Percentiles rank a stretch among this genome's conserved stretches.
Evolutionary conservation across 2,113 vertebrate genomes (phyloP).

Genomic region (Nyctibius bracteatus): DNA sequence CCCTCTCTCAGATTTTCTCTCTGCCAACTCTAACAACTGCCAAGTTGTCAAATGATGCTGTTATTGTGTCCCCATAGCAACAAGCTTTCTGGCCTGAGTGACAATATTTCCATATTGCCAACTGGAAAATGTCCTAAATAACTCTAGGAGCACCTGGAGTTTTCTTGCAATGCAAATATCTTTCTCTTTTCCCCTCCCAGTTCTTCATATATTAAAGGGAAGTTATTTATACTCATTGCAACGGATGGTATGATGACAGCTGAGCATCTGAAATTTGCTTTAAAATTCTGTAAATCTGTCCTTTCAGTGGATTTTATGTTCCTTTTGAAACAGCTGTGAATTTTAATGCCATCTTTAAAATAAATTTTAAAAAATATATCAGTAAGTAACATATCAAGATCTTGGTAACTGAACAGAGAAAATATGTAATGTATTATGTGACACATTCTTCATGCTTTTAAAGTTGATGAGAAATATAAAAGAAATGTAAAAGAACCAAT

Average conservation of each 20-base stretch:
- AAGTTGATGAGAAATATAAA: constrained; percentile 33
- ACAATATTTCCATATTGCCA: constrained; percentile 69
- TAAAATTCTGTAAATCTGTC: constrained; percentile 71
- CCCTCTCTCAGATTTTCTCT: constrained; percentile 26
- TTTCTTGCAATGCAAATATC: constrained; percentile 64
- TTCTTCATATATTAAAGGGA: constrained; percentile 64
- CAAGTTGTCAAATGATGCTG: constrained; percentile 56
- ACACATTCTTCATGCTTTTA: constrained; percentile 29
- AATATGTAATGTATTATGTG: constrained; percentile 24
- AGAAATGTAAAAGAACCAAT: constrained; percentile 6
- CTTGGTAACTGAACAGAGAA: constrained; percentile 47
- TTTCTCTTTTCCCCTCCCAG: constrained; percentile 28
- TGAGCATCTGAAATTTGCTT: constrained; percentile 66
- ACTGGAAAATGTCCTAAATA: constrained; percentile 72
- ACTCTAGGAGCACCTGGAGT: constrained; percentile 70
- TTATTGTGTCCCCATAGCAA: constrained; percentile 68
- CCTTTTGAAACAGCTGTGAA: constrained; percentile 64
- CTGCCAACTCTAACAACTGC: constrained; percentile 53
- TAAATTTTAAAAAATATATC: neutral
- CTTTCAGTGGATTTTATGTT: constrained; percentile 63
- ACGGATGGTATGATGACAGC: constrained; percentile 65
- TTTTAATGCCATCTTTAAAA: constrained; percentile 64
- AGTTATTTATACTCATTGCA: constrained; percentile 70
- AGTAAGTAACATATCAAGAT: constrained; percentile 17
- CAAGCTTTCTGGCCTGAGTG: constrained; percentile 61